Conservation (phyloP, 2,888 invertebrate species). For the Lysandra coridon region DNA sequence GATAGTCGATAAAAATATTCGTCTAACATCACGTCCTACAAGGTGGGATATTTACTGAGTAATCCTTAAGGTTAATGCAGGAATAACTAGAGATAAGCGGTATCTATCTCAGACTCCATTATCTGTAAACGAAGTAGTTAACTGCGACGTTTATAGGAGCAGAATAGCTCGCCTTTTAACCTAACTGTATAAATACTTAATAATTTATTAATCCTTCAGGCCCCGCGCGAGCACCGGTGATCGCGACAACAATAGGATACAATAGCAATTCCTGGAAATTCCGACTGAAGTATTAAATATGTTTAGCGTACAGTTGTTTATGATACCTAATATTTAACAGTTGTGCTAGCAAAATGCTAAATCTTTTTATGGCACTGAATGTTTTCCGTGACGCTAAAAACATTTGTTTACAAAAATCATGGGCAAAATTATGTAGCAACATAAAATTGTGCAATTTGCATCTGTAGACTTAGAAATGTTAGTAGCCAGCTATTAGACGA, state of each 20-base stretch:
- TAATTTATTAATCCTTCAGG: no score
- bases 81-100: conserved; percentile 47
- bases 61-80: conserved; percentile 44
- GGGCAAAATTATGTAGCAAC: neutral
- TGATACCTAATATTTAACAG: neutral
- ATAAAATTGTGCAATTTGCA: neutral
- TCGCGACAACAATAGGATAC: no score
- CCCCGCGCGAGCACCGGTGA: no score
- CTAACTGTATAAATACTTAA: conserved; percentile 4
- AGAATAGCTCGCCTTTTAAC: neutral
- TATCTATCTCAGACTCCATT: conserved; percentile 30
- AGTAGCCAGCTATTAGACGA: neutral
- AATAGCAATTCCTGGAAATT: no score
- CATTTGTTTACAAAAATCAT: neutral
- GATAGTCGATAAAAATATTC: conserved; percentile 41
- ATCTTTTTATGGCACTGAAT: neutral
- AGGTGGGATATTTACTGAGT: conserved; percentile 40
- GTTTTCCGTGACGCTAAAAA: neutral
- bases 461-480: neutral
- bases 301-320: neutral
- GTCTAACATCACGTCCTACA: conserved; percentile 33
- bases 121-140: conserved; percentile 1
- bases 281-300: no score
- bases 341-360: neutral
- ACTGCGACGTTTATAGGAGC: conserved; percentile 2